Conservation (phyloP, 2,888 invertebrate genomes). For the Troides aeacus region DNA sequence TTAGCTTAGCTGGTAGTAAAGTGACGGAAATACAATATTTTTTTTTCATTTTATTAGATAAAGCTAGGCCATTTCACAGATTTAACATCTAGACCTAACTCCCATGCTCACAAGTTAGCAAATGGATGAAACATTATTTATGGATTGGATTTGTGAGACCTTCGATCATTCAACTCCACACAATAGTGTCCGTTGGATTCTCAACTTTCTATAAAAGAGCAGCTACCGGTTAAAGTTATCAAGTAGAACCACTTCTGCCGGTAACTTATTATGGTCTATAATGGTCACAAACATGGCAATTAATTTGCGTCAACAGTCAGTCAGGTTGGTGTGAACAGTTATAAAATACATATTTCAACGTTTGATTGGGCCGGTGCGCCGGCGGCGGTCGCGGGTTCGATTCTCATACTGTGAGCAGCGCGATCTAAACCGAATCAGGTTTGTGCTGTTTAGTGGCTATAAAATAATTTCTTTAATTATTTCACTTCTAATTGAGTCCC, state of each 20-base stretch:
- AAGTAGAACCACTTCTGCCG: not conserved
- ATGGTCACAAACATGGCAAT: constrained; percentile 1
- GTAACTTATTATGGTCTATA: constrained; percentile 7
- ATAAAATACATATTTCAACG: constrained; percentile 14
- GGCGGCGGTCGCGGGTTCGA: constrained; percentile 6
- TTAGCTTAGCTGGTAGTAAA: no score
- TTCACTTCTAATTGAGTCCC: constrained; percentile 41
- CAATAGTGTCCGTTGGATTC: no score
- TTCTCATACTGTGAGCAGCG: not conserved
- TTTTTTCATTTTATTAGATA: no score
- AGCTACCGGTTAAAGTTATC: no score
- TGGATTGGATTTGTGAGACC: no score
- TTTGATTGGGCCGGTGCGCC: constrained; percentile 7
- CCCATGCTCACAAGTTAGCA: no score
- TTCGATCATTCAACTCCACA: no score
- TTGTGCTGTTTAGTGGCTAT: constrained; percentile 32
- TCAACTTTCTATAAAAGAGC: no score
- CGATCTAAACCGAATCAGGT: constrained; percentile 30
- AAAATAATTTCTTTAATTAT: constrained; percentile 42
- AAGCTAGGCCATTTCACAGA: no score
- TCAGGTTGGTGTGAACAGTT: constrained; percentile 11
- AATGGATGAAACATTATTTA: no score
- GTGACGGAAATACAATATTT: no score
- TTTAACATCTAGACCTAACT: no score
- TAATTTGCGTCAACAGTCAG: constrained; percentile 8